phyloP scores from a whole-genome alignment of 1,140 invertebrate species.

The Drosophila busckii region DNA sequence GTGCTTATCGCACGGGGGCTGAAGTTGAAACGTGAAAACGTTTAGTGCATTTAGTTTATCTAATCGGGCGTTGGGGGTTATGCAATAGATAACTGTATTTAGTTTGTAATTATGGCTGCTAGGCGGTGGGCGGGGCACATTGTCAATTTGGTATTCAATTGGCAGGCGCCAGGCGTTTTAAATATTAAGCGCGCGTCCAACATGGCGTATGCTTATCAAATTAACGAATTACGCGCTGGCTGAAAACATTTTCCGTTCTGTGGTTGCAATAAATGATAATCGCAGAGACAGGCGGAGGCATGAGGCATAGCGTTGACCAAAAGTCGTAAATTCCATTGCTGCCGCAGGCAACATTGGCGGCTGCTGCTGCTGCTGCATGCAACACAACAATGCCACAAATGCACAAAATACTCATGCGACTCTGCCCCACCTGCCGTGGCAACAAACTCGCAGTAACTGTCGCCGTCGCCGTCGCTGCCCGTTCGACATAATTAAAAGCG shows the following conservation, averaged over 20 bases:
- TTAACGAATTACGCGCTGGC: constrained; percentile 68
- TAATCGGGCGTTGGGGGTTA: no score
- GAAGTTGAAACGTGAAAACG: no score
- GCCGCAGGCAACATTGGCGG: constrained; percentile 40
- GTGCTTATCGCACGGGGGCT: no score
- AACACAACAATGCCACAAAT: constrained; percentile 67
- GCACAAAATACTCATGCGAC: constrained; percentile 59
- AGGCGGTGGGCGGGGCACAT: constrained; percentile 1
- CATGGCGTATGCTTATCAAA: constrained; percentile 72
- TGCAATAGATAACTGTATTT: no score
- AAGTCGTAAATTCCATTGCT: constrained; percentile 71
- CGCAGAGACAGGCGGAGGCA: constrained; percentile 25
- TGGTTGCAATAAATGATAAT: constrained; percentile 76
- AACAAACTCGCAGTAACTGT: background rate
- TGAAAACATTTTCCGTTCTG: constrained; percentile 50
- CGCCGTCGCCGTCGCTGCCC: constrained; percentile 1
- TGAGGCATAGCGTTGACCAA: constrained; percentile 62
- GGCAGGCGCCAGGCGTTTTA: constrained; percentile 30
- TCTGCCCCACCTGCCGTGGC: background rate
- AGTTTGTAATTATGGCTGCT: background rate
- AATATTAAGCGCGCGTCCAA: constrained; percentile 53
- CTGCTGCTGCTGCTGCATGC: constrained; percentile 19
- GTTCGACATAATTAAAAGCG: constrained; percentile 77
- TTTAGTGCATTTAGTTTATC: no score
- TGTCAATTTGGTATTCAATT: constrained; percentile 20